Percentiles rank a stretch among this genome's conserved stretches.
Conservation (phyloP, 2,888 invertebrate genomes). For the Bugulina stolonifera region DNA sequence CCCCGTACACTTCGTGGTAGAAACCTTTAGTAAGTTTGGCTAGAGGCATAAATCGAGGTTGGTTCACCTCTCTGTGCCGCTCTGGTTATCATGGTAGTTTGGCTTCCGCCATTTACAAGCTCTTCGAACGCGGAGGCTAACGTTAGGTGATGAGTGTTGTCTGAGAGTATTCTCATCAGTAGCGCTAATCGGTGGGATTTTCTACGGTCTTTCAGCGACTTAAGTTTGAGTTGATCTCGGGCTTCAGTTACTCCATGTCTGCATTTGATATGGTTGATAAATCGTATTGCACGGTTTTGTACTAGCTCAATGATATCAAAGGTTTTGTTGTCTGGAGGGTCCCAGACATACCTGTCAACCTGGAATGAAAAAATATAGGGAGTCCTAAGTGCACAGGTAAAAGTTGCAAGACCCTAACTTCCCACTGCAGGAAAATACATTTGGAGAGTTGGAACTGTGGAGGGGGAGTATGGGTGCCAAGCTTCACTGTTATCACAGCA, state of each 20-base stretch:
- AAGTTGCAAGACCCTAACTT: too few relatives aligned
- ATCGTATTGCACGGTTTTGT: neutral
- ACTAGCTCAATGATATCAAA: neutral
- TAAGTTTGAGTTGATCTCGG: neutral
- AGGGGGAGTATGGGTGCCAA: too few relatives aligned
- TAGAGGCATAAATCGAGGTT: too few relatives aligned
- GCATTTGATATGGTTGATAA: neutral
- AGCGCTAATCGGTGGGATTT: neutral
- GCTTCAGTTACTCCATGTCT: too few relatives aligned
- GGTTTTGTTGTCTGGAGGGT: neutral
- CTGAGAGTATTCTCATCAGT: too few relatives aligned
- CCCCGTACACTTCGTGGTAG: neutral
- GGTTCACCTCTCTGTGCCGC: neutral
- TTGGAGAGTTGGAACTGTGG: too few relatives aligned
- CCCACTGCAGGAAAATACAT: too few relatives aligned
- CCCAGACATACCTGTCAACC: too few relatives aligned
- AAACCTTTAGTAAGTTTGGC: too few relatives aligned
- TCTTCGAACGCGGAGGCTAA: neutral
- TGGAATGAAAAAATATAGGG: too few relatives aligned
- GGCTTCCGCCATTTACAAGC: neutral
- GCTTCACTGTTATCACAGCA: too few relatives aligned
- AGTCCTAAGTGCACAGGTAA: too few relatives aligned
- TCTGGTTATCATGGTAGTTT: neutral
- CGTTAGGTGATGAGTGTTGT: neutral
- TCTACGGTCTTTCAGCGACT: neutral